A percentile compares a stretch with the other conserved stretches of the same genome.
phyloP scores from a whole-genome alignment of 2,113 vertebrate species.

The Syngnathus floridae region DNA sequence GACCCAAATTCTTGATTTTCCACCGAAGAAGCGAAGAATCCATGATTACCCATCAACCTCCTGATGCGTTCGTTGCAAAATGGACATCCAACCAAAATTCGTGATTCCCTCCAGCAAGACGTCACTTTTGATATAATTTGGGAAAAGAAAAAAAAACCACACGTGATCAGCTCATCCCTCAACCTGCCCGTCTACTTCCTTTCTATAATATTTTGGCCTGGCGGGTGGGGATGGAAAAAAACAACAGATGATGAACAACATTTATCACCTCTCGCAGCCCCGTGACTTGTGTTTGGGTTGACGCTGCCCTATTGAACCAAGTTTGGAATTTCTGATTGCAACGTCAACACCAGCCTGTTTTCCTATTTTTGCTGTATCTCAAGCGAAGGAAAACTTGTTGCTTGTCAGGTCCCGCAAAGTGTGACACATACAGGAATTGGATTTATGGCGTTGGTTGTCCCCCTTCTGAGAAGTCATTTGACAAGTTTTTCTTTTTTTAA shows the following conservation, averaged over 20 bases:
- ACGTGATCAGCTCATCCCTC: conserved; percentile 14
- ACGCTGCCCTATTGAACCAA: conserved; percentile 28
- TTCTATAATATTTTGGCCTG: conserved; percentile 49
- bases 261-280: conserved; percentile 18
- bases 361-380: conserved; percentile 23
- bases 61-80: conserved; percentile 7
- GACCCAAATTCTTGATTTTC: background rate
- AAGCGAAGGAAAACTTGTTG: background rate
- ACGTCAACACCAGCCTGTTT: conserved; percentile 49
- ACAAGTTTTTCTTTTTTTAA: no score
- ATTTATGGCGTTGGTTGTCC: background rate
- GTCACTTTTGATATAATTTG: conserved; percentile 9
- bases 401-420: background rate
- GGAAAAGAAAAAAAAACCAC: conserved; percentile 16
- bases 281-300: conserved; percentile 32
- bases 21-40: conserved; percentile 4
- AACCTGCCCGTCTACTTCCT: conserved; percentile 40
- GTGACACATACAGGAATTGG: background rate
- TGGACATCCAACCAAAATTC: background rate
- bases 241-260: conserved; percentile 47
- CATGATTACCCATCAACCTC: conserved; percentile 5
- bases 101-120: conserved; percentile 1
- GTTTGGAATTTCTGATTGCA: conserved; percentile 60
- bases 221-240: conserved; percentile 40
- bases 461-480: background rate